These are phyloP conservation scores for Sinotaia quadrata DNA, from an alignment of 2,888 invertebrate species.

Conservation along the genomic window DNA sequence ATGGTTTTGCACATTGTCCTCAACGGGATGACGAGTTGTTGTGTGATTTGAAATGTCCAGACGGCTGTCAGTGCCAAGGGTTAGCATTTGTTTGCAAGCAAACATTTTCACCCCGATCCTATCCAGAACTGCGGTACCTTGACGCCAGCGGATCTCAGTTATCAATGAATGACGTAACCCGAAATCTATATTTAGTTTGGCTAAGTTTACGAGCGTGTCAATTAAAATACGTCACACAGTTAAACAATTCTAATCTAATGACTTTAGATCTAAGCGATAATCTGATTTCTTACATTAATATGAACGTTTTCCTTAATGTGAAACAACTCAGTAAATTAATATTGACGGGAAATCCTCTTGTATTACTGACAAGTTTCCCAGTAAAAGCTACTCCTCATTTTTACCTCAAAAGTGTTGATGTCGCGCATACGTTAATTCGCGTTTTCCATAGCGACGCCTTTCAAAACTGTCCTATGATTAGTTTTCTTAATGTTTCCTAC, in stretches of 20 bases:
- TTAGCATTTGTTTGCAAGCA: slow-evolving; percentile 12
- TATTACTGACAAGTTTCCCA: no score
- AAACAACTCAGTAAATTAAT: slow-evolving; percentile 2
- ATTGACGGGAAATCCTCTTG: background rate
- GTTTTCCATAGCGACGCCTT: no score
- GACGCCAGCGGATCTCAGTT: slow-evolving; percentile 19
- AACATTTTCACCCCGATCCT: background rate
- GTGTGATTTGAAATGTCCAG: slow-evolving; percentile 17
- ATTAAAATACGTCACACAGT: background rate
- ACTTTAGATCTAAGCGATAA: slow-evolving; percentile 23
- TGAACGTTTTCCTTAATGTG: background rate
- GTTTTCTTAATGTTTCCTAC: no score
- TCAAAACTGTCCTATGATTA: no score
- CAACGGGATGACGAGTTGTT: slow-evolving; percentile 26
- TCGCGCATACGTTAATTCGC: no score
- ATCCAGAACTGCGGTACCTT: slow-evolving; percentile 2
- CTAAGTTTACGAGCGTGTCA: background rate
- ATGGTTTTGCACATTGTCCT: slow-evolving; percentile 27
- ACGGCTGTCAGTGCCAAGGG: slow-evolving; percentile 10
- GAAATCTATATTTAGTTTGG: background rate
- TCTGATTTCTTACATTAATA: background rate
- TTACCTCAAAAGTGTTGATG: no score
- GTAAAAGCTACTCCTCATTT: no score
- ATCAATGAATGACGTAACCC: background rate
- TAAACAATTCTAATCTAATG: background rate